Conservation (phyloP, 2,113 vertebrate species). For the Etheostoma spectabile region DNA sequence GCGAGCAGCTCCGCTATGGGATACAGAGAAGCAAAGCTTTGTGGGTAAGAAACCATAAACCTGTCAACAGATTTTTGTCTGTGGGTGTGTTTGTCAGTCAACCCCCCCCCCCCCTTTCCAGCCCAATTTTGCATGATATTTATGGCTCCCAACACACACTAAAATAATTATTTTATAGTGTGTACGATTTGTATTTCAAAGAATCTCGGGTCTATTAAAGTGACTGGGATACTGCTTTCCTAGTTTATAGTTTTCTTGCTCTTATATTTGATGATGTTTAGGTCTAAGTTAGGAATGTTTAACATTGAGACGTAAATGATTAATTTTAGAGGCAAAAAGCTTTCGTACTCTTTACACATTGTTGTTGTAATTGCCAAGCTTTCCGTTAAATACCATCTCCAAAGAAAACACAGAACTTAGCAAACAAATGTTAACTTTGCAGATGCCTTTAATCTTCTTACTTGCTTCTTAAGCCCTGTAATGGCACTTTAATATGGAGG, state of each 20-base stretch:
- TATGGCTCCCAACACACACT: no score
- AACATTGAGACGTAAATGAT: background rate
- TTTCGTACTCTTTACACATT: background rate
- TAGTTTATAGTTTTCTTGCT: no score
- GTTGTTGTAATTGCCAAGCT: background rate
- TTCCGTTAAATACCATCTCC: background rate
- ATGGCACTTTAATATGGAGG: background rate
- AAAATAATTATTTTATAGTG: background rate
- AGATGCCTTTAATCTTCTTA: background rate
- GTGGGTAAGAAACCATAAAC: slow-evolving; percentile 88
- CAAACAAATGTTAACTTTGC: background rate
- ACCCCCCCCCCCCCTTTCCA: no score
- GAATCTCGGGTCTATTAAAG: background rate
- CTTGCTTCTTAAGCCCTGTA: background rate
- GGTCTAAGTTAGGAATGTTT: background rate
- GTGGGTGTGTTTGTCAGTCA: no score
- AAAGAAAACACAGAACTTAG: background rate
- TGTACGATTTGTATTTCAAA: background rate
- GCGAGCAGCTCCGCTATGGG: slow-evolving; percentile 96
- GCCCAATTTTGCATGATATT: no score
- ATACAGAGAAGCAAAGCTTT: slow-evolving; percentile 98
- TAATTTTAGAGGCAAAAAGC: background rate
- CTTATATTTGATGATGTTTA: background rate
- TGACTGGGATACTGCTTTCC: background rate
- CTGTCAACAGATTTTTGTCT: no score